A percentile compares a stretch with the other conserved stretches of the same genome.
Conservation (phyloP, 2,113 vertebrate species). For the Lates calcarifer region DNA sequence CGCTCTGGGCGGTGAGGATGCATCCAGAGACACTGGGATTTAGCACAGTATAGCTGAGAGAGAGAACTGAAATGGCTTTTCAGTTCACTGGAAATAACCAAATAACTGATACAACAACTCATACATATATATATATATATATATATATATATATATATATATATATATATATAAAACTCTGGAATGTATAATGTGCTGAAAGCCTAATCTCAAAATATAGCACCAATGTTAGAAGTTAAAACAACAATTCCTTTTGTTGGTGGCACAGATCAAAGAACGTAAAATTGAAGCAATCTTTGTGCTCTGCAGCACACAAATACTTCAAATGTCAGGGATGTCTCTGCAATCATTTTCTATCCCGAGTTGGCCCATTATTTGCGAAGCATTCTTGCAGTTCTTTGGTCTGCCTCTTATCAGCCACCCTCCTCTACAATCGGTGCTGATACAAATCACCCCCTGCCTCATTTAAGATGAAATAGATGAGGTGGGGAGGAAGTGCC, state of each 20-base stretch:
- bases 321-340: slow-evolving; percentile 69
- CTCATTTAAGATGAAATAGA: slow-evolving; percentile 64
- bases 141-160: no score
- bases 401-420: slow-evolving; percentile 50
- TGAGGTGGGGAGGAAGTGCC: slow-evolving; percentile 35
- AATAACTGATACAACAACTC: slow-evolving; percentile 6
- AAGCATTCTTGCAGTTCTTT: slow-evolving; percentile 55
- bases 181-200: slow-evolving; percentile 9
- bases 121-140: no score
- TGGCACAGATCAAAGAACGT: slow-evolving; percentile 55
- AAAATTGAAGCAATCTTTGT: slow-evolving; percentile 63
- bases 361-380: slow-evolving; percentile 59
- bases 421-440: slow-evolving; percentile 27
- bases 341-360: slow-evolving; percentile 55
- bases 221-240: slow-evolving; percentile 21
- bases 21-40: neutral
- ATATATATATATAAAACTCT: no score
- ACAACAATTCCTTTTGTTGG: slow-evolving; percentile 33
- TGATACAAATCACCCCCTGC: slow-evolving; percentile 56
- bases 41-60: neutral
- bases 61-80: slow-evolving; percentile 9
- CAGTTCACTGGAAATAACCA: neutral
- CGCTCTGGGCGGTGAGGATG: neutral
- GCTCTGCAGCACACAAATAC: slow-evolving; percentile 55
- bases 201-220: slow-evolving; percentile 35